These are phyloP conservation scores for Epistrophella euchroma DNA, from an alignment of 2,888 invertebrate species.

Conservation along the genomic window DNA sequence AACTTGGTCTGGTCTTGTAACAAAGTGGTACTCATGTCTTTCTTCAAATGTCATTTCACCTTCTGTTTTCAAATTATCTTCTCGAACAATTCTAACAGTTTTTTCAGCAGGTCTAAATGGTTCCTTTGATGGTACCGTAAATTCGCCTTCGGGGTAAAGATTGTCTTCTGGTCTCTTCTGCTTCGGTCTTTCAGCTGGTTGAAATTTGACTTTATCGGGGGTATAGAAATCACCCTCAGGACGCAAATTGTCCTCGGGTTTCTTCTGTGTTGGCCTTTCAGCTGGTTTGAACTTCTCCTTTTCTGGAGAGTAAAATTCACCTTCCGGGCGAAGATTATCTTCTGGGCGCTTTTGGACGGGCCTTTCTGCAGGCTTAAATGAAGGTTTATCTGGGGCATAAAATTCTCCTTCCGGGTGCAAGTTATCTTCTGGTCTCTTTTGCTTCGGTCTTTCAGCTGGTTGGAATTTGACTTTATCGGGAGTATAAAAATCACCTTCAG, in stretches of 20 bases:
- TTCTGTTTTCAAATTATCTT: constrained; percentile 86
- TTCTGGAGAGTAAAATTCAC: constrained; percentile 83
- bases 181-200: constrained; percentile 85
- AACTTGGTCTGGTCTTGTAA: no score
- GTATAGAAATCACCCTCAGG: constrained; percentile 55
- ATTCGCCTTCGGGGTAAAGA: not conserved
- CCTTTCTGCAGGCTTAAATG: not conserved
- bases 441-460: constrained; percentile 84
- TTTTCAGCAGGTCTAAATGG: constrained; percentile 83
- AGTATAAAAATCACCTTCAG: constrained; percentile 86
- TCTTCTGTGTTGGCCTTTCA: constrained; percentile 84
- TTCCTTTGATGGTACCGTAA: constrained; percentile 81
- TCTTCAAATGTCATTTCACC: constrained; percentile 81
- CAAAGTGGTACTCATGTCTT: no score
- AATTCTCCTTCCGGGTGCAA: no score
- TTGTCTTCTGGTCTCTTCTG: constrained; percentile 81
- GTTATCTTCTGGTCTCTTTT: constrained; percentile 77
- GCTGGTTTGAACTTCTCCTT: constrained; percentile 84
- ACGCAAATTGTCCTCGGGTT: constrained; percentile 77
- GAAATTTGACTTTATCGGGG: constrained; percentile 84
- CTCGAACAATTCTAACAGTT: constrained; percentile 83
- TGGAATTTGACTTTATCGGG: constrained; percentile 85
- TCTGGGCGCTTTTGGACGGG: not conserved
- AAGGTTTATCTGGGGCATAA: not conserved
- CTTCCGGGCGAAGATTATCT: constrained; percentile 82